Conservation (phyloP, 1,140 invertebrate genomes). For the Ruditapes philippinarum region DNA sequence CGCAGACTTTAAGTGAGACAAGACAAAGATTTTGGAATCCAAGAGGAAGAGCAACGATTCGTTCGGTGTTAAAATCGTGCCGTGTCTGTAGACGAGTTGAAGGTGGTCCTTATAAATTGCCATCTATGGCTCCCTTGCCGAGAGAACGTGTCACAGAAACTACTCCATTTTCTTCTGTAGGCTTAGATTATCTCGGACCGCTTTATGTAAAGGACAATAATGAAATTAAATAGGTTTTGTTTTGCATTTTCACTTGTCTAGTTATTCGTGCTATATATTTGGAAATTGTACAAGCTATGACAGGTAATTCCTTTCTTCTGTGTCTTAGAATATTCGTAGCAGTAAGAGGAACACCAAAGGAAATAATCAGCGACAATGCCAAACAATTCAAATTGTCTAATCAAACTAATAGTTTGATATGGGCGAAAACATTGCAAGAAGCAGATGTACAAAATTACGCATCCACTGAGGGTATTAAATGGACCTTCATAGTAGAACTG, state of each 20-base stretch:
- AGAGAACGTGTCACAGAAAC: not conserved
- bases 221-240: not conserved
- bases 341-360: not conserved
- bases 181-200: conserved; percentile 22
- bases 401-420: not conserved
- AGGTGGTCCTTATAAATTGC: conserved; percentile 17
- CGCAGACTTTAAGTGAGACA: not conserved
- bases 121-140: not conserved
- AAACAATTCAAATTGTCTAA: conserved; percentile 7
- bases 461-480: not conserved
- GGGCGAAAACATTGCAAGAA: not conserved
- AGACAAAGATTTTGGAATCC: conserved; percentile 30
- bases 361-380: conserved; percentile 37
- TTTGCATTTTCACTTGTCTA: conserved; percentile 19
- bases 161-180: not conserved
- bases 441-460: not conserved
- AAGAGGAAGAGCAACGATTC: not conserved
- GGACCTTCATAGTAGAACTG: not conserved
- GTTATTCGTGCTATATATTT: conserved; percentile 5
- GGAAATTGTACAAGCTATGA: not conserved
- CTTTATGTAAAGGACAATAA: not conserved
- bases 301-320: not conserved
- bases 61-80: not conserved
- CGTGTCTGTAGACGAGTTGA: not conserved
- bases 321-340: not conserved